Conservation (phyloP, 2,113 vertebrate species). For the Caranx ignobilis region DNA sequence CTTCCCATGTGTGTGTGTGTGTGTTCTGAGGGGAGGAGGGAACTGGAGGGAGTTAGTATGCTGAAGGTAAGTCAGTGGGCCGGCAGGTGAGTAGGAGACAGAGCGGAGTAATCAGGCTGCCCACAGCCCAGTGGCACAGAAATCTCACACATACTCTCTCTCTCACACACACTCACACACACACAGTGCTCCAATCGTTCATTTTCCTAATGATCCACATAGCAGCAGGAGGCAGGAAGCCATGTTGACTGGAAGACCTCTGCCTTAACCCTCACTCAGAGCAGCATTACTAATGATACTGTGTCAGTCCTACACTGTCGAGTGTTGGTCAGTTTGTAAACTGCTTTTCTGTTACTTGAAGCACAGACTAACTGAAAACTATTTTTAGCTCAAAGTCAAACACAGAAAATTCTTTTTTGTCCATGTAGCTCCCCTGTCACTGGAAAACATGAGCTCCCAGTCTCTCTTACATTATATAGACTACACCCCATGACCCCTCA, state of each 20-base stretch:
- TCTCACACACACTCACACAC: conserved; percentile 25
- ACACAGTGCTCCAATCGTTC: conserved; percentile 62
- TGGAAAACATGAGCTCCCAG: neutral
- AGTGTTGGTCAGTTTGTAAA: conserved; percentile 39
- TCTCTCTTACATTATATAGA: neutral
- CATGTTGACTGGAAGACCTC: conserved; percentile 76
- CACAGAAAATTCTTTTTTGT: neutral
- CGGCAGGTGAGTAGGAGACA: conserved; percentile 77
- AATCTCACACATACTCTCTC: conserved; percentile 38
- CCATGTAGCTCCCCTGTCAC: neutral
- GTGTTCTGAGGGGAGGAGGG: conserved; percentile 21
- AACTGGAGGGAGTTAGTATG: conserved; percentile 73
- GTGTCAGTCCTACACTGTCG: conserved; percentile 52
- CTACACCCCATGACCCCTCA: neutral
- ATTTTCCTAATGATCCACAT: conserved; percentile 82
- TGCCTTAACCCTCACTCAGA: conserved; percentile 71
- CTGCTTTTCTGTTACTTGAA: conserved; percentile 36
- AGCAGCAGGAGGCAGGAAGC: conserved; percentile 72
- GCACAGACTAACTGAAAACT: neutral
- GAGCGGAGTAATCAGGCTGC: conserved; percentile 76
- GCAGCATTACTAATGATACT: conserved; percentile 68
- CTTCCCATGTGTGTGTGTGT: conserved; percentile 38
- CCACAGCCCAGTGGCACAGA: conserved; percentile 71
- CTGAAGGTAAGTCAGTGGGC: conserved; percentile 76
- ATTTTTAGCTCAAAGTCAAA: conserved; percentile 11